These are phyloP conservation scores for Catharus fuscescens DNA, from an alignment of 2,113 vertebrate species.

Conservation along the genomic window DNA sequence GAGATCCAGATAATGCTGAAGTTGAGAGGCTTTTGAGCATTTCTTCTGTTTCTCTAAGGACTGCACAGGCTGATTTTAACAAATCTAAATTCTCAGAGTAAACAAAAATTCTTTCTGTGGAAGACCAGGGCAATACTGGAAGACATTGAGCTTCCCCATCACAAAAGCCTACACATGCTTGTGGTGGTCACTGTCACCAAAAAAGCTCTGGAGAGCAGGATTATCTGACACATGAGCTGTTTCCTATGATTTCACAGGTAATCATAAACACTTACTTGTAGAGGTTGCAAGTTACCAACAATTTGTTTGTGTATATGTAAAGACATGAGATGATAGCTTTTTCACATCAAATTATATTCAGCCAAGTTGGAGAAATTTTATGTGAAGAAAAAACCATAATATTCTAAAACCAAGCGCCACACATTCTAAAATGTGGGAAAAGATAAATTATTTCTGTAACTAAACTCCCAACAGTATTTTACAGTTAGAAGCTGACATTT, in stretches of 20 bases:
- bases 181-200: not conserved
- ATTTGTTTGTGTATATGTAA: not conserved
- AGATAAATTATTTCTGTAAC: not conserved
- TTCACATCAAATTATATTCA: not conserved
- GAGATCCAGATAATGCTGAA: not conserved
- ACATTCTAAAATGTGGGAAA: not conserved
- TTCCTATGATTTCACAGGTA: not conserved
- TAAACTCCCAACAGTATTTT: not conserved
- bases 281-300: not conserved
- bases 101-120: not conserved
- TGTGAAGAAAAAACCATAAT: not conserved
- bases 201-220: not conserved
- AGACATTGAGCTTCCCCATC: not conserved
- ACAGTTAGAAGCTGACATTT: not conserved
- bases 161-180: not conserved
- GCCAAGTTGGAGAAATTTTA: not conserved
- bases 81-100: slow-evolving; percentile 39
- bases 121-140: not conserved
- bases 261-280: not conserved
- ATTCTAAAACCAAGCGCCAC: not conserved
- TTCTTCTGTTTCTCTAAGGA: not conserved
- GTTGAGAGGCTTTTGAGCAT: not conserved
- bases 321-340: not conserved
- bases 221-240: not conserved
- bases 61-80: slow-evolving; percentile 20